Base-by-base conservation (phyloP, 92 coral and sea anemone genomes). In the Montipora capitata region DNA sequence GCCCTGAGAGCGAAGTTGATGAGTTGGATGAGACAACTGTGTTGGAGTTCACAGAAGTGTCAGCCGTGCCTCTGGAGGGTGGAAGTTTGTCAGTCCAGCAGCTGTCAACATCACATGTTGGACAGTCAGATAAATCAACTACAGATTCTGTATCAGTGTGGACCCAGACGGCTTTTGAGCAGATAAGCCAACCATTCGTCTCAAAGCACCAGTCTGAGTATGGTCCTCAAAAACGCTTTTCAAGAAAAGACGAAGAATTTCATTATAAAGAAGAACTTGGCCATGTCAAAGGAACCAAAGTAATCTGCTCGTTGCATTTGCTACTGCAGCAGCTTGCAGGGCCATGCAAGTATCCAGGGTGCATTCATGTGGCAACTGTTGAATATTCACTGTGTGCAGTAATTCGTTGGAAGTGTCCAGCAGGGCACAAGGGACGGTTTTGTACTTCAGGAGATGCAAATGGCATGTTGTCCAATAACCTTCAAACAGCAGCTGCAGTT, bases 401-500 rank as follows among this genome's bases (percentile, higher is more conserved):
- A n/a, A n/a, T n/a, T n/a, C n/a, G n/a, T n/a, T n/a, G n/a, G n/a
- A n/a, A n/a, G n/a, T n/a, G n/a, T n/a, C n/a, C n/a, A n/a, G n/a
- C n/a, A 85, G 89, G 4, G 44, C 62, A 35, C 40, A 74, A 59
- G 72, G 61, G 61, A 49, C 39, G 78, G 72, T 87, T 87, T 78
- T 87, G 81, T 61, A 77, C 91, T 0, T 87, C 91, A 57, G 71
- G 68, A 11, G 81, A 80, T 16, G 76, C 44, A 17, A 87, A 87
- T 79, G 71, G 78, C 74, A 80, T 87, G 61, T 27, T 67, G 68
- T 73, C 64, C 2, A 87, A 79, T 75, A 87, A 87, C 52, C 91
- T 87, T 42, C 87, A 70, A 74, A 12, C 79, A 1, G 78, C 91
- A 38, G 91, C 91, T 3, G 56, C 87, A 69, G 72, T 80, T 56